Evolutionary conservation across 1,140 invertebrate genomes (phyloP), one percentile per base, ranked within the genome.

Genomic region (Drosophila murphyi): DNA sequence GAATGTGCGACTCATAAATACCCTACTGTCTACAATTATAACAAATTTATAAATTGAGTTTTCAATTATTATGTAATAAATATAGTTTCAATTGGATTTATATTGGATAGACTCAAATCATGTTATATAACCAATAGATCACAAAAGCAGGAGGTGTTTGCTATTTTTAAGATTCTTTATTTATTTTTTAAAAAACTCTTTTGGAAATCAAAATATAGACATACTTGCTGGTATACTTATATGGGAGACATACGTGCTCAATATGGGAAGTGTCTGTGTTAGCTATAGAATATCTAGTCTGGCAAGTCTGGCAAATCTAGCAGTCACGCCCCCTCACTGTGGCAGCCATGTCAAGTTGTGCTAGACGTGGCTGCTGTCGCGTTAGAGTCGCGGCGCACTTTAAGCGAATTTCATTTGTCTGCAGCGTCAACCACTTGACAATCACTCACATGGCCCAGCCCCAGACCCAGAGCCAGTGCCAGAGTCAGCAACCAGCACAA

Each of bases 361-460:
- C 71, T 65, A 72, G 83, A 74, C 61, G 59, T 73, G 72, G 71
- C 72, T 83, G 65, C 52, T 60, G 63, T 60, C 32, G 68, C 51
- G 29, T 37, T 7, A 37, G 39, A 32, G 62, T 52, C 45, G 69
- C 56, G 31, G 76, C 72, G 83, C 72, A 81, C 85, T 89, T 90
- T 89, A 89, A 89, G 85, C 80, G 85, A 89, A 89, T 89, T 89
- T 89, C 78, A 89, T 89, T 89, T 89, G 85, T 89, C 85, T 89
- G 85, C 85, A 85, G 85, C 85, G 85, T 89, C 85, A 89, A 89
- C 81, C 85, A 89, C 85, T 89, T 89, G 85, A 89, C 85, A 89
- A 89, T 89, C 85, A 89, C 85, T 89, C 85, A 89, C 85, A 80
- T 89, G 80, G 80, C 85, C 72, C 65, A 83, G 82, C 47, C 74